Conservation (phyloP, 35 echinoderm and acorn worm species). For the Apostichopus japonicus region DNA sequence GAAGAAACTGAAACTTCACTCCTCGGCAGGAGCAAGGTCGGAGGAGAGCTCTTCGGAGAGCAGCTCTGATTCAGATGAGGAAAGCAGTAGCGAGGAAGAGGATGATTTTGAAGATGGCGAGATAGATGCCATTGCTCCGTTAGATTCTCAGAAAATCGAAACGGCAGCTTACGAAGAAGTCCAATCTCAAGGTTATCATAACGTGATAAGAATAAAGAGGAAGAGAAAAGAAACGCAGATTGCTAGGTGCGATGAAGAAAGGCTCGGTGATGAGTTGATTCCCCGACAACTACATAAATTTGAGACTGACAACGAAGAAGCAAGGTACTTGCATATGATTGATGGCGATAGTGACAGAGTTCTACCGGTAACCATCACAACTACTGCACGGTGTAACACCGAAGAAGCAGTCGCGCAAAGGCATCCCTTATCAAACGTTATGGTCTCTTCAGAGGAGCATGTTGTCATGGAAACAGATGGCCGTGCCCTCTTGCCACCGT, state of each 20-base stretch:
- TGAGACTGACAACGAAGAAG: not conserved
- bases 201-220: slow-evolving; percentile 19
- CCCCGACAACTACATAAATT: not conserved
- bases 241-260: not conserved
- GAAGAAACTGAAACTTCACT: slow-evolving; percentile 18
- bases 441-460: not conserved
- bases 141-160: not conserved
- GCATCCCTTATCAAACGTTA: not conserved
- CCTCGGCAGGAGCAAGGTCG: not conserved
- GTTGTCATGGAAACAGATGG: not conserved
- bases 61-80: slow-evolving; percentile 22
- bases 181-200: slow-evolving; percentile 18
- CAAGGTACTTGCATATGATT: not conserved
- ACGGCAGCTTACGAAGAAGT: slow-evolving; percentile 35
- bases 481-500: not conserved
- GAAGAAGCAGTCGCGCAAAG: not conserved
- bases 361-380: not conserved
- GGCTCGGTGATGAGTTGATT: not conserved
- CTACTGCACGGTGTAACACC: not conserved
- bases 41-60: slow-evolving; percentile 8
- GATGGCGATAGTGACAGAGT: not conserved
- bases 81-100: not conserved
- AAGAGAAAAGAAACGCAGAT: not conserved
- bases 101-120: not conserved
- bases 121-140: not conserved